phyloP scores from a whole-genome alignment of 2,113 vertebrate species.

The Indicator indicator region DNA sequence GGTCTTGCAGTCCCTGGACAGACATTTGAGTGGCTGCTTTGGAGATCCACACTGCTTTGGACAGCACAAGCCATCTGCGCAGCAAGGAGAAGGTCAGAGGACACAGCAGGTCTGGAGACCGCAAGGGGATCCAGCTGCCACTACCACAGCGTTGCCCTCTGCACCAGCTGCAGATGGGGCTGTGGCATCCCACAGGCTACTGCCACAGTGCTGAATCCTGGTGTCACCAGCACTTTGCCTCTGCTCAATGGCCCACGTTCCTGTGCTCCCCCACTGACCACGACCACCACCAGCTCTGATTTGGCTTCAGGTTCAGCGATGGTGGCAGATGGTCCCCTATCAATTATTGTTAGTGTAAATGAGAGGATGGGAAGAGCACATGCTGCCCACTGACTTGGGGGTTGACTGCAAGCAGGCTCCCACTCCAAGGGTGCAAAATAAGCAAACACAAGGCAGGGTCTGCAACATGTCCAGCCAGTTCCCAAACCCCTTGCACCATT shows the following conservation, averaged over 20 bases:
- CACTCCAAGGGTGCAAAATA: not conserved
- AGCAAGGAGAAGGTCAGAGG: not conserved
- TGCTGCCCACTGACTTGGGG: not conserved
- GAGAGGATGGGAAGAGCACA: not conserved
- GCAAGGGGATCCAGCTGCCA: not conserved
- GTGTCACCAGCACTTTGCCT: not conserved
- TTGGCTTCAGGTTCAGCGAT: fast-evolving
- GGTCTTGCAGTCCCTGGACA: fast-evolving
- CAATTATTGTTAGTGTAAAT: not conserved
- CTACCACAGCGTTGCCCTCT: not conserved
- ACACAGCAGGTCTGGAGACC: not conserved
- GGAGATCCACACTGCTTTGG: not conserved
- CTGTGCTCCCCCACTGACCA: not conserved
- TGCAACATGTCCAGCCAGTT: not conserved
- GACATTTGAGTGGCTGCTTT: not conserved
- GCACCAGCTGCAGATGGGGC: not conserved
- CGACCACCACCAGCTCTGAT: not conserved
- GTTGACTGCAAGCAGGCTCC: not conserved
- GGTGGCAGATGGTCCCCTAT: not conserved
- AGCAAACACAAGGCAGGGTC: not conserved
- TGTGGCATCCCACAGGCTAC: fast-evolving
- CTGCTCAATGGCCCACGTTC: not conserved
- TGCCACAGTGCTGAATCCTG: not conserved
- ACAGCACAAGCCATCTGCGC: not conserved
- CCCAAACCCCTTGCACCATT: not conserved